Evolutionary conservation across 2,888 invertebrate genomes (phyloP).

Genomic region (Eupithecia centaureata): DNA sequence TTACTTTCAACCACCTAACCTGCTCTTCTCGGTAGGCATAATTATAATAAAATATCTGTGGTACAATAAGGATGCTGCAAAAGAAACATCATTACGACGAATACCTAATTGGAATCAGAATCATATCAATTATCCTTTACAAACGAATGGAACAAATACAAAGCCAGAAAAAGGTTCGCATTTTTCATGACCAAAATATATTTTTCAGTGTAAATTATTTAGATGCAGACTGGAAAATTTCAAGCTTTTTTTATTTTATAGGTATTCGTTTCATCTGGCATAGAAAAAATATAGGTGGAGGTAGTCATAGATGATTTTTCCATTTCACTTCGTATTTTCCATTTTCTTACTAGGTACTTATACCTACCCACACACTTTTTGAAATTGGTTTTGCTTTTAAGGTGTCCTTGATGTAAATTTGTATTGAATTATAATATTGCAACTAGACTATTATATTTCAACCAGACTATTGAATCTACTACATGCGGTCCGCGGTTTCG

Average conservation of each 20-base stretch:
- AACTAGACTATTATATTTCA: too few species aligned
- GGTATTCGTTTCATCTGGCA: background rate
- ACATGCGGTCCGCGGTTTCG: too few species aligned
- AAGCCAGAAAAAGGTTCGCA: conserved; percentile 2
- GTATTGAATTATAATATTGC: too few species aligned
- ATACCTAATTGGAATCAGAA: conserved; percentile 4
- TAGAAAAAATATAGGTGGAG: too few species aligned
- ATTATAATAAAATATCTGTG: background rate
- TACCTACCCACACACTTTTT: too few species aligned
- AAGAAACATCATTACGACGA: background rate
- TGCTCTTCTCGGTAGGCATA: background rate
- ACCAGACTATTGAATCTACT: too few species aligned
- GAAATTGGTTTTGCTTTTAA: too few species aligned
- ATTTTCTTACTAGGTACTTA: too few species aligned
- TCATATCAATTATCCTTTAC: conserved; percentile 1
- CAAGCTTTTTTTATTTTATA: background rate
- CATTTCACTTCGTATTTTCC: too few species aligned
- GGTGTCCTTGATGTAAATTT: too few species aligned
- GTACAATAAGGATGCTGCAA: background rate
- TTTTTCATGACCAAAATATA: background rate
- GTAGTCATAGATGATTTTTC: too few species aligned
- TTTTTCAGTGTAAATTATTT: background rate
- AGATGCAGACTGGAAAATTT: background rate
- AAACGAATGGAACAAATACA: conserved; percentile 2
- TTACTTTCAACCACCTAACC: background rate